phyloP scores from a whole-genome alignment of 2,888 invertebrate genomes.

The Acheta domesticus region DNA sequence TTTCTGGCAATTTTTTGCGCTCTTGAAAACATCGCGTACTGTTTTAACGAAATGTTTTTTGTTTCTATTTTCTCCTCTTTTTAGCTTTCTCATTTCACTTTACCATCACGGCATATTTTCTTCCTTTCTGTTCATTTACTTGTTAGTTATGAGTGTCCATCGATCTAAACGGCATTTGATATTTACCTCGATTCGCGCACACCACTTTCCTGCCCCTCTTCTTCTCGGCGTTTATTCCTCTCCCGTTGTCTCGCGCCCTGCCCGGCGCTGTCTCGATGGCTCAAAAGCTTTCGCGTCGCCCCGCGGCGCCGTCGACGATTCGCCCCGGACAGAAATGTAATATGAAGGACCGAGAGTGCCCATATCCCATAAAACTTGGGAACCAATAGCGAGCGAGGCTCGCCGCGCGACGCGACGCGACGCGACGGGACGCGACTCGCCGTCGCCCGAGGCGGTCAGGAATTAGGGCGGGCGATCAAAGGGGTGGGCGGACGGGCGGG shows the following conservation, averaged over 20 bases:
- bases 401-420: too few relatives aligned
- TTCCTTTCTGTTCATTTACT: too few relatives aligned
- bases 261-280: background rate
- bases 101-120: too few relatives aligned
- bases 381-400: background rate
- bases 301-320: background rate
- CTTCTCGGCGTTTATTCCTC: background rate
- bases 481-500: background rate
- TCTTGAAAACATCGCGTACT: too few relatives aligned
- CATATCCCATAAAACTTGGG: background rate
- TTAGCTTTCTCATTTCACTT: too few relatives aligned
- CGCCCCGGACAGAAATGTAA: background rate
- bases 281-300: background rate
- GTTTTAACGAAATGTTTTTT: too few relatives aligned
- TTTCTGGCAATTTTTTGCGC: too few relatives aligned
- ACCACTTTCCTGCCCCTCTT: background rate
- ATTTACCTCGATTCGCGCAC: background rate
- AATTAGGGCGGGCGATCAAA: background rate
- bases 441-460: background rate
- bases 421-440: background rate
- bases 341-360: constrained; percentile 1
- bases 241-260: background rate
- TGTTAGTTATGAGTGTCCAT: too few relatives aligned
- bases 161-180: too few relatives aligned
- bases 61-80: too few relatives aligned